Evolutionary conservation across 2,113 vertebrate species (phyloP).

Genomic region (Turdus rufiventris): DNA sequence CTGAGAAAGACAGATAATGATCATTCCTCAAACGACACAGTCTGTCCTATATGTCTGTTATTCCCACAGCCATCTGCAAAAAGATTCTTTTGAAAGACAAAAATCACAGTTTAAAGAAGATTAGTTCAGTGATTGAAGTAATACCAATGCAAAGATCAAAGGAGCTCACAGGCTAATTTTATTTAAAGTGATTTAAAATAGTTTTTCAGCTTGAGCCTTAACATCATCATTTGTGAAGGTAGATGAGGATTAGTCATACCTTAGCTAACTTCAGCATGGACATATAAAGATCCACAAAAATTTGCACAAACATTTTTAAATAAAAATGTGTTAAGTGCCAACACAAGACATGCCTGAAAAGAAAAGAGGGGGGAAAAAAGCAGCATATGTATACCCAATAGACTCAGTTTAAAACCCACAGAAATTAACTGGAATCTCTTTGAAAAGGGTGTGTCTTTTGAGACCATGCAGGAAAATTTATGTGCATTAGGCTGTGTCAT

Average conservation of each 20-base stretch:
- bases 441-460: neutral
- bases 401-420: neutral
- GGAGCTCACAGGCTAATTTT: neutral
- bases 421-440: neutral
- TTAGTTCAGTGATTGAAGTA: neutral
- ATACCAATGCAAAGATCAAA: neutral
- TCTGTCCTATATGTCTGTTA: neutral
- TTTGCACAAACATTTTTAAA: neutral
- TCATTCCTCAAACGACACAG: neutral
- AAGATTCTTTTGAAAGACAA: neutral
- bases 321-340: neutral
- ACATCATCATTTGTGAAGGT: neutral
- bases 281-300: neutral
- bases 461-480: neutral
- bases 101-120: neutral
- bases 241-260: neutral
- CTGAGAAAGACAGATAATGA: neutral
- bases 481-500: neutral
- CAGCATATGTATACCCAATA: neutral
- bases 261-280: neutral
- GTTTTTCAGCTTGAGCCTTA: neutral
- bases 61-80: neutral
- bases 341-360: neutral
- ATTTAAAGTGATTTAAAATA: neutral
- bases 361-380: neutral